Conservation (phyloP, 1,140 invertebrate genomes). For the Conus ventricosus region DNA sequence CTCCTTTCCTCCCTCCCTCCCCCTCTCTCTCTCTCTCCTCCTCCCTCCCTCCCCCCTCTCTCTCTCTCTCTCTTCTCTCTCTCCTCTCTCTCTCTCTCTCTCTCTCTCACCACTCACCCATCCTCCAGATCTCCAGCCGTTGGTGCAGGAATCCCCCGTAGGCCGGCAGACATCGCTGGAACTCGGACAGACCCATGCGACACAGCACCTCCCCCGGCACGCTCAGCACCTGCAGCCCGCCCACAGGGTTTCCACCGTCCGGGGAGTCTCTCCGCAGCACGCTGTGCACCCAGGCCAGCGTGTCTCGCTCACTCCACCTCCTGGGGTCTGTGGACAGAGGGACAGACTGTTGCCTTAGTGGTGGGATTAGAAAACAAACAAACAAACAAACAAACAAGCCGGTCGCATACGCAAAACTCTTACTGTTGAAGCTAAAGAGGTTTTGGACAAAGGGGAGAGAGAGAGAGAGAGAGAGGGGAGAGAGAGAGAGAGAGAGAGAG, state of each 20-base stretch:
- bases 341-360: not conserved
- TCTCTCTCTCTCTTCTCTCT: not conserved
- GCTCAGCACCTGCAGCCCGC: not conserved
- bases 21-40: not conserved
- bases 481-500: too few relatives aligned
- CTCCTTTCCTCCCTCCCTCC: not conserved
- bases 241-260: not conserved
- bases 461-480: too few relatives aligned
- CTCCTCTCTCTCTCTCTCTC: too few relatives aligned
- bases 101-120: not conserved
- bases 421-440: too few relatives aligned
- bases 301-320: not conserved
- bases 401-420: too few relatives aligned
- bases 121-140: conserved; percentile 5
- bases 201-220: conserved; percentile 6
- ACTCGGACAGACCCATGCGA: not conserved
- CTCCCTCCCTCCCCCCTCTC: not conserved
- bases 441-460: too few relatives aligned
- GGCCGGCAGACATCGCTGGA: not conserved
- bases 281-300: not conserved
- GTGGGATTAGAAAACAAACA: too few relatives aligned
- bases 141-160: not conserved
- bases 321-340: not conserved
- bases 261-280: not conserved
- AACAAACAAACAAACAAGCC: too few relatives aligned